These are phyloP conservation scores for Drosophila ohnishii DNA, from an alignment of 1,140 invertebrate species.

Conservation along the genomic window DNA sequence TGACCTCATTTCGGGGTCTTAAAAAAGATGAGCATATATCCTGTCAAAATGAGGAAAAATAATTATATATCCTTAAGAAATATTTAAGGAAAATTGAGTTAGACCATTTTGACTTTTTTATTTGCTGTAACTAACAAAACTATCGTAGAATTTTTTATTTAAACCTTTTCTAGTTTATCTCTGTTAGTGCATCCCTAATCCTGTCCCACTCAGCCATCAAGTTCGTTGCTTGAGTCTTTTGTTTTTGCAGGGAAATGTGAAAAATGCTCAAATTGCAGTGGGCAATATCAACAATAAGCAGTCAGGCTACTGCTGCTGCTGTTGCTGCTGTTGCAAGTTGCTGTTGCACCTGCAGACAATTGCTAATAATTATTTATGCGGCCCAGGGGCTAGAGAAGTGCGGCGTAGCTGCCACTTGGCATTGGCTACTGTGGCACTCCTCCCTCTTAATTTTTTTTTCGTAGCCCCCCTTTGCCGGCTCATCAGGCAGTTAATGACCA, in stretches of 20 bases:
- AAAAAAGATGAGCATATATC: not conserved
- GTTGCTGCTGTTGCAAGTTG: slow-evolving; percentile 28
- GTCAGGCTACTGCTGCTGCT: slow-evolving; percentile 39
- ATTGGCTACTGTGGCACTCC: slow-evolving; percentile 69
- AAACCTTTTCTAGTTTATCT: too few species aligned
- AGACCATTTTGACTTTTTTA: not conserved
- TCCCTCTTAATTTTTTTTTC: slow-evolving; percentile 9
- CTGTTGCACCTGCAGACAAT: slow-evolving; percentile 78
- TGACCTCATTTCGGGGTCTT: slow-evolving; percentile 25
- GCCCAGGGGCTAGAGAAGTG: slow-evolving; percentile 52
- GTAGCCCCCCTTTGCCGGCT: slow-evolving; percentile 34
- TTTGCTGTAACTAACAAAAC: too few species aligned
- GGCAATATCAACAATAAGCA: slow-evolving; percentile 66
- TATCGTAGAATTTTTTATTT: too few species aligned
- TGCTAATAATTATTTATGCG: slow-evolving; percentile 80
- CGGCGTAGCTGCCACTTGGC: slow-evolving; percentile 47
- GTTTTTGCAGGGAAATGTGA: slow-evolving; percentile 64
- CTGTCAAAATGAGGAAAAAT: not conserved
- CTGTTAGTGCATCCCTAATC: slow-evolving; percentile 10
- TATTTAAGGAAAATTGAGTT: not conserved
- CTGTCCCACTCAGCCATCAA: slow-evolving; percentile 21
- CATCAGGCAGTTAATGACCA: slow-evolving; percentile 60
- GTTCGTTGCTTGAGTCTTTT: slow-evolving; percentile 77
- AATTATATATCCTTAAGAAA: not conserved
- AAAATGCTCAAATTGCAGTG: slow-evolving; percentile 72